These are phyloP conservation scores for Leptinotarsa undecemlineata DNA, from an alignment of 1,140 invertebrate genomes.

Conservation along the genomic window DNA sequence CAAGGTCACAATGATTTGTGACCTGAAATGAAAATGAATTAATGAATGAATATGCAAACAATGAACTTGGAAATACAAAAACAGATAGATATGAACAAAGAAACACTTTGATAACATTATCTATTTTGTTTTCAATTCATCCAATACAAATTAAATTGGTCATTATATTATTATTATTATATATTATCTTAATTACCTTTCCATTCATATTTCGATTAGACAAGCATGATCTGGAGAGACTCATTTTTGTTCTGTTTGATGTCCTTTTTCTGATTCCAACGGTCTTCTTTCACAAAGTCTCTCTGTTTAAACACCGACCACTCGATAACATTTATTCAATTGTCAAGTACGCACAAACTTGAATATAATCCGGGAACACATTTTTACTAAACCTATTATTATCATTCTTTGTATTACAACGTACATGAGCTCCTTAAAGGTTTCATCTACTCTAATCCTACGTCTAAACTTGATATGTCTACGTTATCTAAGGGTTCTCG, in stretches of 20 bases:
- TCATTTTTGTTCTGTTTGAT: slow-evolving; percentile 35
- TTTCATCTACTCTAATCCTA: slow-evolving; percentile 14
- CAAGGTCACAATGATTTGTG: too few species aligned
- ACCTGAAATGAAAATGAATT: too few species aligned
- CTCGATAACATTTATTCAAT: background rate
- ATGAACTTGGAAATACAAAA: too few species aligned
- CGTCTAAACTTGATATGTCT: slow-evolving; percentile 28
- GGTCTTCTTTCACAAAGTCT: background rate
- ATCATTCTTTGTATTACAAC: slow-evolving; percentile 35
- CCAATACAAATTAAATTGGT: too few species aligned
- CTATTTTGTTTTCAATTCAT: too few species aligned
- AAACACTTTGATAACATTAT: too few species aligned
- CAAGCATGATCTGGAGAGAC: slow-evolving; percentile 46
- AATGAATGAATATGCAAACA: too few species aligned
- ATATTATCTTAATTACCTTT: slow-evolving; percentile 41
- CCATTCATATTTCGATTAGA: slow-evolving; percentile 44
- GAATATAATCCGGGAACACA: slow-evolving; percentile 27
- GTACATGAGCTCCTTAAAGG: slow-evolving; percentile 17
- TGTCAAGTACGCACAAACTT: slow-evolving; percentile 3
- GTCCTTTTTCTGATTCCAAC: slow-evolving; percentile 24
- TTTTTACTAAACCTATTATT: slow-evolving; percentile 32
- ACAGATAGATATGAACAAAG: too few species aligned
- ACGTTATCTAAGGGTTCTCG: slow-evolving; percentile 21
- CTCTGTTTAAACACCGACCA: slow-evolving; percentile 15
- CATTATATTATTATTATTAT: too few species aligned